These are phyloP conservation scores for Propsilocerus akamusi DNA, from an alignment of 1,140 invertebrate species.

Conservation along the genomic window DNA sequence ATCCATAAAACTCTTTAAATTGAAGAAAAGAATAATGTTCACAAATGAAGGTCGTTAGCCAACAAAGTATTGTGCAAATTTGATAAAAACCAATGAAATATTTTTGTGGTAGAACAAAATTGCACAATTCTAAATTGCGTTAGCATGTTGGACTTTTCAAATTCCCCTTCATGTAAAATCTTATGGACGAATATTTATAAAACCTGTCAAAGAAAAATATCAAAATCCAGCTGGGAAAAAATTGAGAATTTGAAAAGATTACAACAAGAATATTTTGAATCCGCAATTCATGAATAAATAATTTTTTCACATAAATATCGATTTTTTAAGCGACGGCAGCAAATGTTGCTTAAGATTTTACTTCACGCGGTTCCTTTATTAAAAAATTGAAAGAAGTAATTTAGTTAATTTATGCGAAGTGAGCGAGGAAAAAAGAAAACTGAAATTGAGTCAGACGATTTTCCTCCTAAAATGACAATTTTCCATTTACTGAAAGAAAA, in stretches of 20 bases:
- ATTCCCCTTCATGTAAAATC: no score
- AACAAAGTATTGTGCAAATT: background rate
- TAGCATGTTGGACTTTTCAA: no score
- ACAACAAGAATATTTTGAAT: background rate
- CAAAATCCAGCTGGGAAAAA: background rate
- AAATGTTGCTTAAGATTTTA: background rate
- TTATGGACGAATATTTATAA: background rate
- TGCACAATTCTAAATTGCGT: no score
- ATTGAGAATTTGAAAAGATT: background rate
- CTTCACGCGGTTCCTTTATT: background rate
- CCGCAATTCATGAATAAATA: constrained; percentile 1
- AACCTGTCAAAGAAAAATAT: background rate
- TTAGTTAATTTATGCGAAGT: background rate
- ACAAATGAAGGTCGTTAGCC: background rate
- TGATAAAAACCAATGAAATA: background rate
- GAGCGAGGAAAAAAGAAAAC: no score
- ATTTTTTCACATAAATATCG: constrained; percentile 3
- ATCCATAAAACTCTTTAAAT: no score
- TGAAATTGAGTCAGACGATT: no score
- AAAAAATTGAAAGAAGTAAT: constrained; percentile 1
- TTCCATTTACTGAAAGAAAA: background rate
- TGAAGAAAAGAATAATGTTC: background rate
- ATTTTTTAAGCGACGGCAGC: background rate
- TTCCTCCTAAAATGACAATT: no score
- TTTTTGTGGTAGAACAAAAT: background rate